Evolutionary conservation across 1,140 invertebrate species (phyloP).

Genomic region (Dryas iulia): DNA sequence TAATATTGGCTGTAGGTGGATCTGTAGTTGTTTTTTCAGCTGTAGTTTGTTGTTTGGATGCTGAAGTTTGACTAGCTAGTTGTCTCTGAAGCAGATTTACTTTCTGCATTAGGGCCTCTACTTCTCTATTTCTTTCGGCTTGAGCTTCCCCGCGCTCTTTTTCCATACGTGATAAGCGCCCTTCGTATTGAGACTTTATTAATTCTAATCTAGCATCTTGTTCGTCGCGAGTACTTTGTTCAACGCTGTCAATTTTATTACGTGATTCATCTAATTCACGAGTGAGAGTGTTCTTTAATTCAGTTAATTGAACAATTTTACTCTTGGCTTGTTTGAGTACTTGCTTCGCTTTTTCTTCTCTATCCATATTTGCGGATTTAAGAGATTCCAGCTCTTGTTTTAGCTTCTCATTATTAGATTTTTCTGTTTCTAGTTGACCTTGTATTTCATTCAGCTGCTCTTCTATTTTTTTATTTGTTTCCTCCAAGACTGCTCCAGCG

Average conservation of each 20-base stretch:
- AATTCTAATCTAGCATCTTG: slow-evolving; percentile 82
- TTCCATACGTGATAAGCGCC: slow-evolving; percentile 85
- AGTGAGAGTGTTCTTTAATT: slow-evolving; percentile 83
- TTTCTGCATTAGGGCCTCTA: slow-evolving; percentile 88
- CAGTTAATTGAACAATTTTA: slow-evolving; percentile 85
- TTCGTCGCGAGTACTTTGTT: slow-evolving; percentile 79
- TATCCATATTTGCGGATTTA: slow-evolving; percentile 83
- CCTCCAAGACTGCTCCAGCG: slow-evolving; percentile 58
- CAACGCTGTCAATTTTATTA: slow-evolving; percentile 79
- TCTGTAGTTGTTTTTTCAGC: slow-evolving; percentile 87
- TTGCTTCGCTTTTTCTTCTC: slow-evolving; percentile 87
- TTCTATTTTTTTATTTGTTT: slow-evolving; percentile 72
- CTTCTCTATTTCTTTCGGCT: slow-evolving; percentile 84
- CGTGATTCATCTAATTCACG: slow-evolving; percentile 83
- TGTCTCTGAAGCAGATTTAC: slow-evolving; percentile 89
- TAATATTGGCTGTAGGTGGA: slow-evolving; percentile 95
- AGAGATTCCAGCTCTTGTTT: slow-evolving; percentile 86
- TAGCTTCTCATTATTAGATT: slow-evolving; percentile 84
- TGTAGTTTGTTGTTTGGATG: slow-evolving; percentile 84
- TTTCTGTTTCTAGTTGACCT: slow-evolving; percentile 80
- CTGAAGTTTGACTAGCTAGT: slow-evolving; percentile 84
- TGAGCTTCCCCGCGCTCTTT: slow-evolving; percentile 88
- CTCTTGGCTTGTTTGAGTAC: slow-evolving; percentile 86
- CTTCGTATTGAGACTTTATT: slow-evolving; percentile 87
- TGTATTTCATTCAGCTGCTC: slow-evolving; percentile 84